Evolutionary conservation across 2,797 vertebrate genomes (phyloP).

Genomic region (Telmatherina bonti): DNA sequence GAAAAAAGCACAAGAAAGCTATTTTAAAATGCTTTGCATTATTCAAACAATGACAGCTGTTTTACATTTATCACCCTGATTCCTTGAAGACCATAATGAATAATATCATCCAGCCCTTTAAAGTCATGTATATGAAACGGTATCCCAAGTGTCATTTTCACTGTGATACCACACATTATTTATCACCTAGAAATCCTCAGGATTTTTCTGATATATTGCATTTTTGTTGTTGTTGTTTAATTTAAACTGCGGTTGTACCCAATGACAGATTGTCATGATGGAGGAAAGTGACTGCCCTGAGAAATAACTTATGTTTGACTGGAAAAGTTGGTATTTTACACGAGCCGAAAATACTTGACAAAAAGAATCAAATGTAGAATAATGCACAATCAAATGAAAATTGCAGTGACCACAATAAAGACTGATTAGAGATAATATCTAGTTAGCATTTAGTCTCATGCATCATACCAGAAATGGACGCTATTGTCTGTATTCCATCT

Average conservation of each 20-base stretch:
- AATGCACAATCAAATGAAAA: conserved; percentile 1
- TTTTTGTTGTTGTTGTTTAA: conserved; percentile 10
- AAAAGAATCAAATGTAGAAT: neutral
- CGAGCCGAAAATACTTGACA: neutral
- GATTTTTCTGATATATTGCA: conserved; percentile 17
- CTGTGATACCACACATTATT: conserved; percentile 16
- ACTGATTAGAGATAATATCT: conserved; percentile 26
- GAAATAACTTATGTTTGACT: conserved; percentile 61
- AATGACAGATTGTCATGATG: conserved; percentile 21
- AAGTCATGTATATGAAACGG: conserved; percentile 16
- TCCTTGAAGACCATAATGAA: conserved; percentile 13
- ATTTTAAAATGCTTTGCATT: conserved; percentile 12
- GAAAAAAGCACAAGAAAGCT: neutral
- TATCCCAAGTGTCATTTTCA: conserved; percentile 26
- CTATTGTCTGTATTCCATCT: conserved; percentile 22
- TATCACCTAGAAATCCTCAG: conserved; percentile 6
- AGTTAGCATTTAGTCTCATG: conserved; percentile 8
- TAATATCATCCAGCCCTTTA: neutral
- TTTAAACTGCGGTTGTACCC: conserved; percentile 11
- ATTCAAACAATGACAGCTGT: conserved; percentile 20
- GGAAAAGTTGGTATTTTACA: conserved; percentile 36
- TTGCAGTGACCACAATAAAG: neutral
- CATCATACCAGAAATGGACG: conserved; percentile 10
- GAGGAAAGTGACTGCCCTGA: conserved; percentile 48
- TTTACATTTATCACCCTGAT: conserved; percentile 17